Evolutionary conservation across 1,140 invertebrate species (phyloP).

Genomic region (Diuraphis noxia): DNA sequence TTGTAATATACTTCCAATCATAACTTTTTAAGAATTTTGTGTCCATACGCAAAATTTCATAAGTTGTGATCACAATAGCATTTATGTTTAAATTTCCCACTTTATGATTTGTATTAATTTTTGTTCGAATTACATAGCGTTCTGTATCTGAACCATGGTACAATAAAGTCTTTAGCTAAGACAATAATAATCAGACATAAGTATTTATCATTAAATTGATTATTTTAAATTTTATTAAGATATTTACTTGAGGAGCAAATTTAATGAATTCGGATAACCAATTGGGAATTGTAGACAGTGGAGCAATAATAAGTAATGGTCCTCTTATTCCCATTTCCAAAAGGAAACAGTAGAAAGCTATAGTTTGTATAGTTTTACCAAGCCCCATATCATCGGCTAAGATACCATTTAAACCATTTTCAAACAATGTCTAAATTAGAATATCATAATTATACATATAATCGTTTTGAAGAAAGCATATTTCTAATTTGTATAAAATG

Average conservation of each 20-base stretch:
- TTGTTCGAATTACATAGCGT: conserved; percentile 57
- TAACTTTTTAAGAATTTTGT: conserved; percentile 59
- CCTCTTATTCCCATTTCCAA: conserved; percentile 63
- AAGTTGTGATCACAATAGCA: conserved; percentile 68
- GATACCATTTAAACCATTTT: conserved; percentile 75
- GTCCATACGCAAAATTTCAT: conserved; percentile 66
- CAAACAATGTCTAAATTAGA: conserved; percentile 62
- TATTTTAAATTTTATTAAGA: conserved; percentile 55
- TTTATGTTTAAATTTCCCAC: conserved; percentile 58
- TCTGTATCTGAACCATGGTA: conserved; percentile 64
- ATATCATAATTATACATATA: too few relatives aligned
- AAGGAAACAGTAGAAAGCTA: conserved; percentile 67
- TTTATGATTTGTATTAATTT: conserved; percentile 60
- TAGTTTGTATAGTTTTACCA: conserved; percentile 75
- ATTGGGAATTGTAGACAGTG: conserved; percentile 73
- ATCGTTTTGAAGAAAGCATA: too few relatives aligned
- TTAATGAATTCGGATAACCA: conserved; percentile 72
- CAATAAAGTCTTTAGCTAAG: conserved; percentile 65
- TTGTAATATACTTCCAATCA: conserved; percentile 69
- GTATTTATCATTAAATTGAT: background rate
- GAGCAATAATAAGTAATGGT: conserved; percentile 69
- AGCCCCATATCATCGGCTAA: conserved; percentile 83
- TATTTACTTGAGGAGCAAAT: conserved; percentile 65
- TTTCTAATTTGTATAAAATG: too few relatives aligned
- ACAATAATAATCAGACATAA: background rate